Conservation (phyloP, 2,113 vertebrate genomes). For the Trogon melanurus region DNA sequence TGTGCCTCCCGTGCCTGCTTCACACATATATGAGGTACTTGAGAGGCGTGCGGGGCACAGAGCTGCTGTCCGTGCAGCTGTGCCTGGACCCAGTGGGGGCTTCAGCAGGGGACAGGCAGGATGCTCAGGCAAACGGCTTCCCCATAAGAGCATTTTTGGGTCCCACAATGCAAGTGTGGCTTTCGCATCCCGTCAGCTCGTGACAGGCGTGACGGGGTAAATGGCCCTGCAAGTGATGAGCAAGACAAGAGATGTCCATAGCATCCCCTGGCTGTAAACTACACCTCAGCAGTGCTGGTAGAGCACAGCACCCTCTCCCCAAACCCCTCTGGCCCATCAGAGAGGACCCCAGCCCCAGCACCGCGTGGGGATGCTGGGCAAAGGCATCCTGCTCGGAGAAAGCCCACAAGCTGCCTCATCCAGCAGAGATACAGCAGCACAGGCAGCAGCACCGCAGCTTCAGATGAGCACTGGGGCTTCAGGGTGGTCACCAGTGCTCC, state of each 20-base stretch:
- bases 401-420: accelerated
- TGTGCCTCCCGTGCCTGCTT: not conserved
- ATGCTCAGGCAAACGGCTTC: accelerated
- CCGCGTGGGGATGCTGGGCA: not conserved
- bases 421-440: not conserved
- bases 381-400: not conserved
- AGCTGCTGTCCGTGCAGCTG: accelerated
- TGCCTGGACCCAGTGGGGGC: accelerated
- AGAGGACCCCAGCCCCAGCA: not conserved
- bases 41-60: accelerated
- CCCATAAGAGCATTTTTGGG: accelerated
- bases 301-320: not conserved
- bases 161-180: accelerated
- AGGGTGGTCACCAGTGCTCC: accelerated
- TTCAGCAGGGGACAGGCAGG: not conserved
- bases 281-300: accelerated
- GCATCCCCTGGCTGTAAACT: not conserved
- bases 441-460: not conserved
- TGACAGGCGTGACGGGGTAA: accelerated
- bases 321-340: not conserved
- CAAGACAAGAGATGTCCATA: accelerated
- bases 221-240: accelerated
- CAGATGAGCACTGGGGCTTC: not conserved
- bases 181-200: not conserved
- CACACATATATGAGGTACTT: not conserved